Conservation (phyloP, 2,113 vertebrate genomes). For the Hypomesus transpacificus region DNA sequence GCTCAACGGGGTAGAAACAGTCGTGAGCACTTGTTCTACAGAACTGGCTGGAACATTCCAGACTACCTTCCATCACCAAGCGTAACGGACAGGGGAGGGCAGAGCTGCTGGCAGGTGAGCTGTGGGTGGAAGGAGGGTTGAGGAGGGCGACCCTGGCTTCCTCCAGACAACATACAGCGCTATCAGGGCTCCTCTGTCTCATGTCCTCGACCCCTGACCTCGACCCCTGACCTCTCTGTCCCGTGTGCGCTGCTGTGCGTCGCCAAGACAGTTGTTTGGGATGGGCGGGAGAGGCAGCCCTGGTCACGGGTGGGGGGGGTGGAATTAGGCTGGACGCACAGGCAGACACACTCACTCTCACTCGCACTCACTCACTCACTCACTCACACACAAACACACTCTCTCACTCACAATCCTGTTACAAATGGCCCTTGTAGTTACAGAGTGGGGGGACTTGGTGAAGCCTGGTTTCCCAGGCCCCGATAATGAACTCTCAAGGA, state of each 20-base stretch:
- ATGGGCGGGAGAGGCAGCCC: too few relatives aligned
- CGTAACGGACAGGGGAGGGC: slow-evolving; percentile 17
- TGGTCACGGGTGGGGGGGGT: too few relatives aligned
- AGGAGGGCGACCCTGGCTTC: slow-evolving; percentile 34
- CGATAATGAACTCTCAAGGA: slow-evolving; percentile 58
- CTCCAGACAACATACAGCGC: slow-evolving; percentile 18
- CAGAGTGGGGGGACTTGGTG: slow-evolving; percentile 31
- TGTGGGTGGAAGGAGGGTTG: slow-evolving; percentile 41
- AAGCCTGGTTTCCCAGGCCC: slow-evolving; percentile 56
- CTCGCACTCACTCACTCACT: slow-evolving; percentile 10
- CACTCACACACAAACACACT: slow-evolving; percentile 18
- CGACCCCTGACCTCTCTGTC: not conserved
- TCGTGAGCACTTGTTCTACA: slow-evolving; percentile 15
- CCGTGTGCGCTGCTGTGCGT: too few relatives aligned
- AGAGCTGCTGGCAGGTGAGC: slow-evolving; percentile 54
- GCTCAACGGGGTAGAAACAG: slow-evolving; percentile 32
- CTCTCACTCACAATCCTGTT: not conserved
- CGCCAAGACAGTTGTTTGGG: too few relatives aligned
- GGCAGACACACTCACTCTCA: not conserved
- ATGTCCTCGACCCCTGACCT: not conserved
- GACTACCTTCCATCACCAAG: slow-evolving; percentile 35
- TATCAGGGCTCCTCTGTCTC: too few relatives aligned
- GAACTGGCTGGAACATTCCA: slow-evolving; percentile 43
- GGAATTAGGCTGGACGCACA: not conserved
- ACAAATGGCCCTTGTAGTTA: slow-evolving; percentile 41